A percentile compares a stretch with the other conserved stretches of the same genome.
Conservation (phyloP, 2,797 vertebrate genomes). For the Chloroceryle inda region DNA sequence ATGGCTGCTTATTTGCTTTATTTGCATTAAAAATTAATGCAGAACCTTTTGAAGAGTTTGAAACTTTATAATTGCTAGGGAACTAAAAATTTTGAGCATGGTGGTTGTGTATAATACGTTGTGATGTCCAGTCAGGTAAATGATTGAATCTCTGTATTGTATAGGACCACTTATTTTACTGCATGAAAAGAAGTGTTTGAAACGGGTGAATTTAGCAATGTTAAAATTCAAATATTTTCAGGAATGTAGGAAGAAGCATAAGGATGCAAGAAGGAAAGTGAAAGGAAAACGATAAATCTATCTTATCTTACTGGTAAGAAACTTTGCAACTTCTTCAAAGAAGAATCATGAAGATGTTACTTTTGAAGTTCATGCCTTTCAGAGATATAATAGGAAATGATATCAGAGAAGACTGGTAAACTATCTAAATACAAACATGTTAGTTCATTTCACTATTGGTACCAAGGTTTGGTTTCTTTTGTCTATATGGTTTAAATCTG, state of each 20-base stretch:
- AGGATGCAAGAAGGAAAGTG: conserved; percentile 81
- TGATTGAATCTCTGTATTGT: not conserved
- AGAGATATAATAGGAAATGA: not conserved
- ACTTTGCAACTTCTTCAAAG: not conserved
- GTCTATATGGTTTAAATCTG: not conserved
- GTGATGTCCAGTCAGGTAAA: not conserved
- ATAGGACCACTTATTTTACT: not conserved
- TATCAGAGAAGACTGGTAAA: not conserved
- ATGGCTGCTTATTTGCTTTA: not conserved
- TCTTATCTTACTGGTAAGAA: not conserved
- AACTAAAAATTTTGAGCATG: not conserved
- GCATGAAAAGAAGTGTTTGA: not conserved
- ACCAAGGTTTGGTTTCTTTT: not conserved
- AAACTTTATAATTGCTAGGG: not conserved
- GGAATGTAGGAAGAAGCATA: conserved; percentile 83
- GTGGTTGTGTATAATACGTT: not conserved
- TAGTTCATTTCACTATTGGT: not conserved
- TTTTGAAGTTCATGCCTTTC: not conserved
- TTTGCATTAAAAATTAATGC: not conserved
- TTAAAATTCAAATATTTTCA: conserved; percentile 15
- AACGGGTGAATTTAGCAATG: not conserved
- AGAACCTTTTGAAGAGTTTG: not conserved
- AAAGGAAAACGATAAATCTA: conserved; percentile 63
- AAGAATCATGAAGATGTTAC: not conserved
- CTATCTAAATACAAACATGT: not conserved